A percentile compares a stretch with the other conserved stretches of the same genome.
These are phyloP conservation scores for Trichosurus vulpecula DNA, from an alignment of 2,797 vertebrate species.

Conservation along the genomic window DNA sequence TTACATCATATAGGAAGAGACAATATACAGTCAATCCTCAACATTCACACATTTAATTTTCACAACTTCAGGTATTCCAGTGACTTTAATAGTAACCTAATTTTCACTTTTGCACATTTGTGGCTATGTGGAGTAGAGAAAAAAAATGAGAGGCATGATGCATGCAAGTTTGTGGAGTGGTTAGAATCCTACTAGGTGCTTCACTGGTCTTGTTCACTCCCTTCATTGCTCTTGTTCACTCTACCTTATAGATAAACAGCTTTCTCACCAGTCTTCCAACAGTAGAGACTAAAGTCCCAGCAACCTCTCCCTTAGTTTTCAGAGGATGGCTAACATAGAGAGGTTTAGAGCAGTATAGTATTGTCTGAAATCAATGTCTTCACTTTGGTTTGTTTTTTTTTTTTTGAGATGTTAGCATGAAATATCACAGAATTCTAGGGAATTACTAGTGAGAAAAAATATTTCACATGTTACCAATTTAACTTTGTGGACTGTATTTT, in stretches of 20 bases:
- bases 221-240: too few species aligned
- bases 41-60: background rate
- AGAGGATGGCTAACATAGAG: background rate
- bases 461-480: background rate
- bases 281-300: background rate
- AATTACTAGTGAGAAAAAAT: background rate
- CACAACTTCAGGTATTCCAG: background rate
- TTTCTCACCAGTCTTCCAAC: background rate
- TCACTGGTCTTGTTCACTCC: too few species aligned
- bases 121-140: background rate
- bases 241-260: background rate
- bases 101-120: background rate
- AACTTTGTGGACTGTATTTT: background rate
- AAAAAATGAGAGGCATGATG: background rate
- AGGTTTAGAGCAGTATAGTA: too few species aligned
- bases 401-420: background rate
- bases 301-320: background rate
- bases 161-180: background rate
- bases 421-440: background rate
- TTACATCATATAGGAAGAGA: background rate
- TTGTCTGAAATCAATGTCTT: too few species aligned
- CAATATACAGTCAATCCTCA: background rate
- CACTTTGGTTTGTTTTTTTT: too few species aligned
- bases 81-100: background rate
- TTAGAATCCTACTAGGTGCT: background rate